Conservation (phyloP, 2,888 invertebrate genomes). For the Agonopterix subpropinquella region DNA sequence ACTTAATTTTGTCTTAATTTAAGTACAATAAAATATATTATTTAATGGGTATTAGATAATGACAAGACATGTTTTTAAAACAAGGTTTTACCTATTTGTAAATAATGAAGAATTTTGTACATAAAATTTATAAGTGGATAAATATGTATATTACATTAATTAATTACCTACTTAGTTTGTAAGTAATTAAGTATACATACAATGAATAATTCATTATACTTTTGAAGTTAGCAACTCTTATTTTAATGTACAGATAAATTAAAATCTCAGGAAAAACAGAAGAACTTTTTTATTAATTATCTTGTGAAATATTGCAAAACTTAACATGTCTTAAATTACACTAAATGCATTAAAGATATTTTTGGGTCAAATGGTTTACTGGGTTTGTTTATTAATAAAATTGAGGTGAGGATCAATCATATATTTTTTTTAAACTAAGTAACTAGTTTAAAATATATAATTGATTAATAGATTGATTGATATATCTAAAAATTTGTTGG, state of each 20-base stretch:
- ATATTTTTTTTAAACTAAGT: too few relatives aligned
- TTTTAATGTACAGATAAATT: background rate
- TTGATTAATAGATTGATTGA: too few relatives aligned
- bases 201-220: slow-evolving; percentile 9
- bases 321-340: too few relatives aligned
- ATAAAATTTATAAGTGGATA: slow-evolving; percentile 20
- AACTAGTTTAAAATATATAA: too few relatives aligned
- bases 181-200: background rate
- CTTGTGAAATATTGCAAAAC: background rate
- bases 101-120: slow-evolving; percentile 27
- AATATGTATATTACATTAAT: background rate
- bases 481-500: too few relatives aligned
- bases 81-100: slow-evolving; percentile 17
- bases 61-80: slow-evolving; percentile 15
- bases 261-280: background rate
- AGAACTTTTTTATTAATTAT: background rate
- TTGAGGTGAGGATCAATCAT: too few relatives aligned
- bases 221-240: slow-evolving; percentile 6
- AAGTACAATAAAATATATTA: slow-evolving; percentile 27
- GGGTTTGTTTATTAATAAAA: too few relatives aligned
- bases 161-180: background rate
- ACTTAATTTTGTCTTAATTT: slow-evolving; percentile 20
- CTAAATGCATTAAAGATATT: too few relatives aligned
- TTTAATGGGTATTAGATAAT: slow-evolving; percentile 13
- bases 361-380: too few relatives aligned